Evolutionary conservation across 2,888 invertebrate genomes (phyloP).

Genomic region (Netelia melanura): DNA sequence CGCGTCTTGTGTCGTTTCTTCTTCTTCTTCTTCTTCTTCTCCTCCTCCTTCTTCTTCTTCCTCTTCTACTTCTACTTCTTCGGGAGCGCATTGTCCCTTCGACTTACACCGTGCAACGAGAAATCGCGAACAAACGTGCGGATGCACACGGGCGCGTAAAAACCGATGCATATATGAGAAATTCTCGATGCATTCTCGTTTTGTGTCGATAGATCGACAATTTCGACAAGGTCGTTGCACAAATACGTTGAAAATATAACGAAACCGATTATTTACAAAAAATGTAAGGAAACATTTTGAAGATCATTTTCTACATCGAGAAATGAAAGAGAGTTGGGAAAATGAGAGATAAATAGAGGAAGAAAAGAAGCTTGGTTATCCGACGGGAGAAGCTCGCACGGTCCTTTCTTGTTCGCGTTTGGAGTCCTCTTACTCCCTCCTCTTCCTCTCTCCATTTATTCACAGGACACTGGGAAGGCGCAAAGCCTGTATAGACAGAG

Average conservation of each 20-base stretch:
- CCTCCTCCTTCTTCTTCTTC: conserved; percentile 20
- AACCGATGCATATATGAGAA: not conserved
- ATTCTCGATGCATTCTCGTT: conserved; percentile 11
- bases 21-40: conserved; percentile 20
- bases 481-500: conserved; percentile 18
- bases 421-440: not conserved
- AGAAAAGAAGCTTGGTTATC: conserved; percentile 30
- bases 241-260: not conserved
- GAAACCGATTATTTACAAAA: not conserved
- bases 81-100: conserved; percentile 45
- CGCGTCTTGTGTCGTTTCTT: conserved; percentile 24
- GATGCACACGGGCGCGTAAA: not conserved
- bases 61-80: conserved; percentile 29
- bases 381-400: conserved; percentile 31
- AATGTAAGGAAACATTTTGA: no score
- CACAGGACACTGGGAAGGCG: conserved; percentile 29
- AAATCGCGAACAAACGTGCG: conserved; percentile 14
- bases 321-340: conserved; percentile 13
- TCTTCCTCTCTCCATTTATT: conserved; percentile 26
- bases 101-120: conserved; percentile 22
- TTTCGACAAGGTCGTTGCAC: not conserved
- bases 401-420: conserved; percentile 36
- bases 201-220: not conserved
- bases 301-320: conserved; percentile 1
- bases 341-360: conserved; percentile 13